These are phyloP conservation scores for Gouania willdenowi DNA, from an alignment of 2,797 vertebrate species.

Conservation along the genomic window DNA sequence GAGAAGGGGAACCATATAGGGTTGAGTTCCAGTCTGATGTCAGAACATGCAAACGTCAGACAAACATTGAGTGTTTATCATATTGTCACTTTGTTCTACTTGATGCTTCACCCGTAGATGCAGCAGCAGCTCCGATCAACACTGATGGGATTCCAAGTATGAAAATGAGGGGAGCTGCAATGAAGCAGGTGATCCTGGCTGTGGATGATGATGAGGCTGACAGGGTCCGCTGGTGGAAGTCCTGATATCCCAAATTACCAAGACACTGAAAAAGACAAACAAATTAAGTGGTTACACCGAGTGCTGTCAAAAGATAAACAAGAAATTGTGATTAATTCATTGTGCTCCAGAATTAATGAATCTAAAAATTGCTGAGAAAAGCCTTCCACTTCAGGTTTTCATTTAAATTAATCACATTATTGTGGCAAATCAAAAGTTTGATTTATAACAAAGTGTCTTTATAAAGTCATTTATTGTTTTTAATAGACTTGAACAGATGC, in stretches of 20 bases:
- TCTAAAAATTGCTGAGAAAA: too few relatives aligned
- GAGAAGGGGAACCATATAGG: slow-evolving; percentile 23
- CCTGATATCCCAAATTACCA: slow-evolving; percentile 49
- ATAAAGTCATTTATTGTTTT: too few relatives aligned
- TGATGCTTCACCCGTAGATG: slow-evolving; percentile 48
- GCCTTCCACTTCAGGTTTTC: too few relatives aligned
- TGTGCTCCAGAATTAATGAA: too few relatives aligned
- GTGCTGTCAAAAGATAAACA: too few relatives aligned
- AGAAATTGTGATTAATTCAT: too few relatives aligned
- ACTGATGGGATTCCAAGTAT: slow-evolving; percentile 46
- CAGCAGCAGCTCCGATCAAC: slow-evolving; percentile 52
- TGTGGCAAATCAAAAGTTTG: too few relatives aligned
- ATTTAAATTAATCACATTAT: too few relatives aligned
- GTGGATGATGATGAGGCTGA: slow-evolving; percentile 42
- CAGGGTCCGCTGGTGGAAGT: slow-evolving; percentile 57
- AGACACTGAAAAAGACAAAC: slow-evolving; percentile 10
- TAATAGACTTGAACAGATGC: too few relatives aligned
- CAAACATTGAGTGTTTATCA: neutral
- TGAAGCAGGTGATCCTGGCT: slow-evolving; percentile 46
- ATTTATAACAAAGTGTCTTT: too few relatives aligned
- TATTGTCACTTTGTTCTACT: too few relatives aligned
- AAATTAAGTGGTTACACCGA: too few relatives aligned
- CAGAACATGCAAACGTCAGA: neutral
- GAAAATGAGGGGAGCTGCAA: slow-evolving; percentile 35
- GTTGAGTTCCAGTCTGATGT: slow-evolving; percentile 54